These are phyloP conservation scores for Tillus elongatus DNA, from an alignment of 2,888 invertebrate genomes.

Conservation along the genomic window DNA sequence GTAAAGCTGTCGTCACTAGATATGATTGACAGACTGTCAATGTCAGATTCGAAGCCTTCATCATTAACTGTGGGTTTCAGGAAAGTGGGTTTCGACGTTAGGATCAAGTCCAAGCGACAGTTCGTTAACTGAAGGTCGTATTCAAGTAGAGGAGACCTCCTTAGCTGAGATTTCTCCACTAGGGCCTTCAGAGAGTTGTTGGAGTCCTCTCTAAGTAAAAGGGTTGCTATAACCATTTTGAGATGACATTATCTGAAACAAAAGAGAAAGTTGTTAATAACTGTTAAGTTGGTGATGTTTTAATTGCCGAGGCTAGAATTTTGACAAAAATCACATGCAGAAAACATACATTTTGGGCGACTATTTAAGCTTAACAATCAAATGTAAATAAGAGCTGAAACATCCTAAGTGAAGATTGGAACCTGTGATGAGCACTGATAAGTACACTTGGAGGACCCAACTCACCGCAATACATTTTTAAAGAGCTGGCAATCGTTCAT, in stretches of 20 bases:
- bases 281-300: too few relatives aligned
- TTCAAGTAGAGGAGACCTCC: constrained; percentile 28
- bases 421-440: too few relatives aligned
- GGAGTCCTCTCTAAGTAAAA: constrained; percentile 36
- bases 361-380: too few relatives aligned
- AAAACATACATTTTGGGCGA: too few relatives aligned
- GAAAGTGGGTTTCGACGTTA: constrained; percentile 22
- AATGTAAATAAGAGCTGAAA: too few relatives aligned
- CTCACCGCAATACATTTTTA: too few relatives aligned
- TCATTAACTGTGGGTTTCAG: constrained; percentile 27
- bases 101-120: constrained; percentile 31
- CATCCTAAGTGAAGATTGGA: too few relatives aligned
- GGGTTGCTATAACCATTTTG: constrained; percentile 35
- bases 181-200: constrained; percentile 33
- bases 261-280: constrained; percentile 14
- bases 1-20: constrained; percentile 38
- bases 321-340: too few relatives aligned
- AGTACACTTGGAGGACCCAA: too few relatives aligned
- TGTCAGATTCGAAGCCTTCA: constrained; percentile 45
- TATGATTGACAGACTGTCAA: constrained; percentile 39
- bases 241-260: constrained; percentile 38
- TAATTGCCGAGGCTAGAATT: too few relatives aligned
- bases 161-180: constrained; percentile 35
- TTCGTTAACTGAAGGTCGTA: constrained; percentile 35
- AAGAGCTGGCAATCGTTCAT: too few relatives aligned